Evolutionary conservation across 2,888 invertebrate species (phyloP), one percentile per base, ranked within the genome.

Genomic region (Emmelina monodactyla): DNA sequence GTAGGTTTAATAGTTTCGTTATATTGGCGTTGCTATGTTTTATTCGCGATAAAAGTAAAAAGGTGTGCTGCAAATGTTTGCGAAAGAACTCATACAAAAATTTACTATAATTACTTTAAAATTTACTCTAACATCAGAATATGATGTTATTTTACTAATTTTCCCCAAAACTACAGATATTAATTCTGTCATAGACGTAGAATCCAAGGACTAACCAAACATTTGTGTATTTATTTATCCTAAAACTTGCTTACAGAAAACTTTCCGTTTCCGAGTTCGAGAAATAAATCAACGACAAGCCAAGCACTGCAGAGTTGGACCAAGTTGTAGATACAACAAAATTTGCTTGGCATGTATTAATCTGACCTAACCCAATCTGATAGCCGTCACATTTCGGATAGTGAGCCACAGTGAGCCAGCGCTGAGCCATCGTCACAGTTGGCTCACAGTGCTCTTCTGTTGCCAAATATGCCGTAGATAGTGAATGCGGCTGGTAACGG

Each of bases 381-480:
- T 63, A 60, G 11, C 50, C 47, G 49, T 45, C 32, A n/a, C 12
- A 31, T 31, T n/a, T 12, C 4, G 28, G 4, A 11, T 11, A 28
- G 28, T n/a, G 5, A 10, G 7, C 5, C 28, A 7, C 16, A 34
- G 30, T 14, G 22, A 14, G n/a, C 31, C 31, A 25, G 22, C 47
- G 48, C 50, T 50, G 37, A 51, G 47, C 53, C 55, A 58, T 64
- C 69, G 72, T 72, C 67, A 71, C 75, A 72, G 69, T 75, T 75
- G 70, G 73, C 68, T 63, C 51, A 44, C 45, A 51, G 61, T 56
- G 55, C 58, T 45, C 49, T 48, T 46, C 53, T 52, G 58, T 71
- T 73, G 75, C 78, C 76, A 78, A 78, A 75, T 75, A 70, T 70
- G 72, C 71, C 71, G 63, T 62, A 62, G 67, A 69, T 70, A 72